Evolutionary conservation across 2,113 vertebrate species (phyloP), one percentile per base, ranked within the genome.

Genomic region (Illadopsis cleaveri): DNA sequence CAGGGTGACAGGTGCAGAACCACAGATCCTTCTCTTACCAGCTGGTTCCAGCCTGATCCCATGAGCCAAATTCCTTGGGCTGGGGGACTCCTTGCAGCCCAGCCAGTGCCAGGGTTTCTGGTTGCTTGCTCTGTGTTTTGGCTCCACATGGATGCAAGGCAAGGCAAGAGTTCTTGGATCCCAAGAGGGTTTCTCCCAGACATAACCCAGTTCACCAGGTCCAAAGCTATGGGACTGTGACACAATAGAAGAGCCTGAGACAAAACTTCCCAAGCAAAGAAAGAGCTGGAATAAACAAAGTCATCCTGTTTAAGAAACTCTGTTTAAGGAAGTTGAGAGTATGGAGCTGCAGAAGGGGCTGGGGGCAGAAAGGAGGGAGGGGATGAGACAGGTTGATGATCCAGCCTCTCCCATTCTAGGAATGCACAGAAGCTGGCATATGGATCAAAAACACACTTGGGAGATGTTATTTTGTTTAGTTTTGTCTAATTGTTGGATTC

Each of bases 331-430:
- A 91, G 14, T 11, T 57, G 24, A 47, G 35, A 25, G 15, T 12
- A 30, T 2, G 21, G 40, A 79, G 71, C 30, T 82, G 66, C 54
- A 79, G 44, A 77, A 61, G n/a, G 60, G 25, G 62, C 40, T n/a
- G 33, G 25, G 24, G 23, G n/a, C 28, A 89, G 37, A 48, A 69
- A 30, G 61, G 27, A 82, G 22, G 21, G 40, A 82, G 35, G 54
- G 50, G 33, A 86, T 6, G 19, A 83, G 23, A 42, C 1, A 1
- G 38, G 40, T 50, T 50, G 53, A 66, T 66, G 61, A 44, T 38
- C 56, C 72, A 81, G 69, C 69, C 84, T 84, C 83, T 93, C 92
- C 90, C 40, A 87, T 27, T 16, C 81, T 3, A 62, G 73, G 73
- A 91, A 91, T 37, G 83, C 71, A 57, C 60, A 69, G 89, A 73